A percentile compares a stretch with the other conserved stretches of the same genome.
These are phyloP conservation scores for Cantharis rustica DNA, from an alignment of 2,888 invertebrate species.

Conservation along the genomic window DNA sequence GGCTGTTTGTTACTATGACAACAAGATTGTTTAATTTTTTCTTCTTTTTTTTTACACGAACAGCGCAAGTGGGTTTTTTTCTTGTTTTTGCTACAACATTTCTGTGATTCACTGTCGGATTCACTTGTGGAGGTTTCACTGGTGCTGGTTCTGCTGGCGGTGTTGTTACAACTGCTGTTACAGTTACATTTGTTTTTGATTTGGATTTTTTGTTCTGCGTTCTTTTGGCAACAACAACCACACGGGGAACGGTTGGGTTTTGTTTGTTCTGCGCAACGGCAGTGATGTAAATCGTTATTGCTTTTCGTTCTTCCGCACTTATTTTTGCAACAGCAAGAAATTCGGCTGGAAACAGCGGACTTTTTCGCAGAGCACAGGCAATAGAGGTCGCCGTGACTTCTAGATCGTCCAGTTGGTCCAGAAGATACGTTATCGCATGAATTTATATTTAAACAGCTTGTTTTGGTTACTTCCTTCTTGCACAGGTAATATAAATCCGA, in stretches of 20 bases:
- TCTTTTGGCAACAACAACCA: not conserved
- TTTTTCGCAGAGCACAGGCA: too few relatives aligned
- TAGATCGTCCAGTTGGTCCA: not conserved
- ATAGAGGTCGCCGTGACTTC: not conserved
- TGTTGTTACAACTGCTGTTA: not conserved
- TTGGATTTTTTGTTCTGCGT: not conserved
- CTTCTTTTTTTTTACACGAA: too few relatives aligned
- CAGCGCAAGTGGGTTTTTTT: too few relatives aligned
- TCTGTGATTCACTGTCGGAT: not conserved
- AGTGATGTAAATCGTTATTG: not conserved
- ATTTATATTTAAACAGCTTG: not conserved
- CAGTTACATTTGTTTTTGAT: not conserved
- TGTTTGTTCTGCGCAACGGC: not conserved
- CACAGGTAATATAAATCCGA: not conserved
- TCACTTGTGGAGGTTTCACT: not conserved
- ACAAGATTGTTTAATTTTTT: not conserved
- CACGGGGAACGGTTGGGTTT: not conserved
- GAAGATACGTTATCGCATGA: not conserved
- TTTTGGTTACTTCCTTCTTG: not conserved
- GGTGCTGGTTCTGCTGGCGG: not conserved
- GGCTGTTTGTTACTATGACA: not conserved
- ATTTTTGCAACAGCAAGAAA: not conserved
- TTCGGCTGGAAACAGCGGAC: not conserved
- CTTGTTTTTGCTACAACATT: not conserved
- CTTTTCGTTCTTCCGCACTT: not conserved